These are phyloP conservation scores for Drosophila paramelanica DNA, from an alignment of 2,888 invertebrate species.

Conservation along the genomic window DNA sequence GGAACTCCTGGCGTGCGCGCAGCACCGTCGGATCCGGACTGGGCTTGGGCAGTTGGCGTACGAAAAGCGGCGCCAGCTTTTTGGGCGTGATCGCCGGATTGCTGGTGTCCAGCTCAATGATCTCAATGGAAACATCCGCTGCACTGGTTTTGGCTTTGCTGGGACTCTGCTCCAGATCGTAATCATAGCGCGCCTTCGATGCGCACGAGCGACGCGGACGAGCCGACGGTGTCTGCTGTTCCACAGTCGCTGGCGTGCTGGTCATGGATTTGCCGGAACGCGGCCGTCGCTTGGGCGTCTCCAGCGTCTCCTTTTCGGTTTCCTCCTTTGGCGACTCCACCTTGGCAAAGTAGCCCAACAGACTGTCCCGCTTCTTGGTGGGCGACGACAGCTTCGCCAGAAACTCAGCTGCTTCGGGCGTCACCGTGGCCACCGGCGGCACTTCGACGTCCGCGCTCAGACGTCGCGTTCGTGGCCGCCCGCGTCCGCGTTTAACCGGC, in stretches of 20 bases:
- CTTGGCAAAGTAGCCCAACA: conserved; percentile 88
- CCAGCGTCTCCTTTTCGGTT: conserved; percentile 20
- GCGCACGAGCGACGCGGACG: conserved; percentile 82
- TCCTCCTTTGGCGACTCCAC: conserved; percentile 70
- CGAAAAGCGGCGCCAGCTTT: conserved; percentile 91
- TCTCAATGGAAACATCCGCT: conserved; percentile 47
- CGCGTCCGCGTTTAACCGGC: conserved; percentile 58
- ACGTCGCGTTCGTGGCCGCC: conserved; percentile 56
- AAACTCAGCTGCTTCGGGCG: conserved; percentile 85
- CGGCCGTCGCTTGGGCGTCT: conserved; percentile 52
- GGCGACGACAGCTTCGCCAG: conserved; percentile 87
- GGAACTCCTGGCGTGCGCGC: conserved; percentile 89
- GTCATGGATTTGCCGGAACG: conserved; percentile 24
- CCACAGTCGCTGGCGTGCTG: conserved; percentile 7
- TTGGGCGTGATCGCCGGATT: conserved; percentile 72
- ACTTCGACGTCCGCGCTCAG: conserved; percentile 63
- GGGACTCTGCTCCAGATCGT: conserved; percentile 76
- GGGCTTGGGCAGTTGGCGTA: conserved; percentile 86
- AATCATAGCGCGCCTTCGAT: conserved; percentile 82
- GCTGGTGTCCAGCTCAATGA: conserved; percentile 78
- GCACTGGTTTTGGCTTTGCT: conserved; percentile 46
- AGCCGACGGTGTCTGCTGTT: conserved; percentile 54
- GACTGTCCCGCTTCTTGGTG: conserved; percentile 87
- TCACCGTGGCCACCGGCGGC: conserved; percentile 35
- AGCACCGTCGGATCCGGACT: conserved; percentile 87